Evolutionary conservation across 2,113 vertebrate species (phyloP).

Genomic region (Acrocephalus kingi): DNA sequence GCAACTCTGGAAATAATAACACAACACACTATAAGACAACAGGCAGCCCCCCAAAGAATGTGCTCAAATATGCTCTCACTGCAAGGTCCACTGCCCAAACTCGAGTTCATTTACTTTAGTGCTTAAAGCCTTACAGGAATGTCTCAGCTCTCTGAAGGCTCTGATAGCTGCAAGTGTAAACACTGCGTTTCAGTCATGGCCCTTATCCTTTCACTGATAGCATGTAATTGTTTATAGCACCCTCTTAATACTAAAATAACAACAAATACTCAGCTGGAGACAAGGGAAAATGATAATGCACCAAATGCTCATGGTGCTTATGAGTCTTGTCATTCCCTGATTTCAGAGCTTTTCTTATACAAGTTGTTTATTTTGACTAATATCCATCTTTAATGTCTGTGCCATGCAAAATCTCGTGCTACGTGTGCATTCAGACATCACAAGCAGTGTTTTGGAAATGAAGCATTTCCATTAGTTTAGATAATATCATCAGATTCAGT

Average conservation of each 20-base stretch:
- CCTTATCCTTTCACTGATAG: not conserved
- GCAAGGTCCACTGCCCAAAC: not conserved
- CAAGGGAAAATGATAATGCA: not conserved
- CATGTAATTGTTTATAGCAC: not conserved
- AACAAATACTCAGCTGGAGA: not conserved
- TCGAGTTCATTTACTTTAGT: conserved; percentile 20
- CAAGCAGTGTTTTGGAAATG: not conserved
- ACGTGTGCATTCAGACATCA: not conserved
- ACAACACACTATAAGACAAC: not conserved
- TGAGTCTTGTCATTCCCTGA: not conserved
- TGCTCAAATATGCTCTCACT: not conserved
- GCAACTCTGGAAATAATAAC: not conserved
- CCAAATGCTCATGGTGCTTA: not conserved
- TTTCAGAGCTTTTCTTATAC: not conserved
- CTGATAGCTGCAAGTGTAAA: conserved; percentile 7
- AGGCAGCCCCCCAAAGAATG: not conserved
- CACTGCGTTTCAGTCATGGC: not conserved
- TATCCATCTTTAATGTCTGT: not conserved
- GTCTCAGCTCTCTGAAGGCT: not conserved
- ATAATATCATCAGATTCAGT: not conserved
- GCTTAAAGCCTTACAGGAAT: not conserved
- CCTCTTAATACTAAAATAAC: not conserved
- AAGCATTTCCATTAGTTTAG: conserved; percentile 11
- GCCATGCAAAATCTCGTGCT: not conserved
- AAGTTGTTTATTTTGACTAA: not conserved